A percentile compares a stretch with the other conserved stretches of the same genome.
These are phyloP conservation scores for Bombus pyrosoma DNA, from an alignment of 1,140 invertebrate genomes.

Conservation along the genomic window DNA sequence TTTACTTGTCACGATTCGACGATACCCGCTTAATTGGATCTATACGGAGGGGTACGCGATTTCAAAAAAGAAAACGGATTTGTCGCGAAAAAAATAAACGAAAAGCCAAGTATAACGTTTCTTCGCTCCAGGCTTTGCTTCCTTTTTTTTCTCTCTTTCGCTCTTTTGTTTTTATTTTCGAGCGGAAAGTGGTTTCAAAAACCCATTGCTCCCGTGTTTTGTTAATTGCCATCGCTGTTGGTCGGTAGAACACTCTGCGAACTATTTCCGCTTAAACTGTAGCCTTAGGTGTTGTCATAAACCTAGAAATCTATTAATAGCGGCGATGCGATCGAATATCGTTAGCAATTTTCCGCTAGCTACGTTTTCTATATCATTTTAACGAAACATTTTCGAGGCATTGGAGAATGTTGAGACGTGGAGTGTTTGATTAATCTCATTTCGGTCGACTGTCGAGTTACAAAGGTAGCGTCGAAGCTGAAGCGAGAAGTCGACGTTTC, in stretches of 20 bases:
- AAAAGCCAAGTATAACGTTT: neutral
- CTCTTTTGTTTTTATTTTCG: neutral
- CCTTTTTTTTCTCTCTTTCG: neutral
- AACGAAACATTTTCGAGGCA: neutral
- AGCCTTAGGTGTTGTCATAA: neutral
- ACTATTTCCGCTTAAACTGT: neutral
- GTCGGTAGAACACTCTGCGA: neutral
- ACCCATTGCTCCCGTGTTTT: neutral
- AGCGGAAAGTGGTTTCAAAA: neutral
- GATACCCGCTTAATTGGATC: neutral
- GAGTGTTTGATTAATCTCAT: neutral
- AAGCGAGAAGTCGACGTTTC: neutral
- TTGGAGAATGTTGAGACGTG: neutral
- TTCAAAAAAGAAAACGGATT: neutral
- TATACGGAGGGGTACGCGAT: neutral
- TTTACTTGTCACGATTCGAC: neutral
- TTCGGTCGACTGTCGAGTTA: neutral
- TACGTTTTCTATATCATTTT: neutral
- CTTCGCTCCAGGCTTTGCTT: neutral
- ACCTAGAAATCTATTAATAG: neutral
- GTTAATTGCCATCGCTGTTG: neutral
- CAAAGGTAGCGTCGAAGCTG: neutral
- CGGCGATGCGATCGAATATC: neutral
- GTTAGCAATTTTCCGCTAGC: neutral
- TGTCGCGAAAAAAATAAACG: neutral